Base-by-base conservation (phyloP, 2,888 invertebrate species). In the Cynaeus angustus region DNA sequence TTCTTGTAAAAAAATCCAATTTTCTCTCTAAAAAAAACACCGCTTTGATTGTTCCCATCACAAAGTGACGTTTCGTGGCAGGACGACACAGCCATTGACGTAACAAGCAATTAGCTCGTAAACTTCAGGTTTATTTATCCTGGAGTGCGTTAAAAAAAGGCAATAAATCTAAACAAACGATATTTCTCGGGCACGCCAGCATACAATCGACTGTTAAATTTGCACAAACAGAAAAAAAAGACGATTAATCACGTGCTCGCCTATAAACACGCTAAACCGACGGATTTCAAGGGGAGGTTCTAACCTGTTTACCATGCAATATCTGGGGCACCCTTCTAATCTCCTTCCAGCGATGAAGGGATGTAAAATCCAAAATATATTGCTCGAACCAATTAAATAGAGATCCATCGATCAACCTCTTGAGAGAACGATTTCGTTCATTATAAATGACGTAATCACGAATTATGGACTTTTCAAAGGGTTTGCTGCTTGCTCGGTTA, bases 231-330 rank as follows among this genome's bases (percentile, higher is more conserved):
- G 56, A 56, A 21, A 21, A 37, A 56, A 43, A 43, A 56, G 55
- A 56, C 56, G 56, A 56, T 56, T 56, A 56, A 56, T 56, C 56
- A 56, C 56, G 56, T 56, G 43, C 43, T 38, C 43, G 41, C 43
- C 41, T 28, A 43, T 56, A 56, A 43, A 56, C 56, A 56, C 43
- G 56, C 52, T 30, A 55, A 55, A 55, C 28, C 55, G 55, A 12
- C 26, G 9, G 37, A 28, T 33, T 21, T 48, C 52, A 28, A 33
- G 13, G 50, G 52, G 13, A 37, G 28, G 28, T 13, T 28, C 52
- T 37, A 28, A 53, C 52, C 33, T 30, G 52, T 53, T 53, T 53
- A 33, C 52, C 33, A 12, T 13, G 13, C 37, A 33, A 33, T 33
- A 53, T 53, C 52, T 53, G 28, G 52, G 21, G 21, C 21, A 21